phyloP scores from a whole-genome alignment of 2,888 invertebrate genomes.

The Drosophila atripex region DNA sequence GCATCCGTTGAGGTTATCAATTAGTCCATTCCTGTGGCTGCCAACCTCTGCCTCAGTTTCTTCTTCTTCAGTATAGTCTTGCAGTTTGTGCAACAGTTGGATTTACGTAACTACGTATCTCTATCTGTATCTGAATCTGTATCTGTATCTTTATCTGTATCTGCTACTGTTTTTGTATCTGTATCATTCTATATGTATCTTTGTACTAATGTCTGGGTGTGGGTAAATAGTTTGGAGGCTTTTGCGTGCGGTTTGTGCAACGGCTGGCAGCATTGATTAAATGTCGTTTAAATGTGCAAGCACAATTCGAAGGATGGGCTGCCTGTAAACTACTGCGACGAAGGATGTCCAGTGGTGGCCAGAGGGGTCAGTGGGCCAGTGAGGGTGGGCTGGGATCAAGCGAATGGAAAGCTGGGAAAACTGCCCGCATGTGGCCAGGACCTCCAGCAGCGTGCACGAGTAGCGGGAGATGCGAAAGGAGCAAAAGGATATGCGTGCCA shows the following conservation, averaged over 20 bases:
- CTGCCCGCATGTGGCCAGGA: constrained; percentile 54
- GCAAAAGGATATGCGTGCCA: constrained; percentile 1
- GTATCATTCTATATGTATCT: constrained; percentile 12
- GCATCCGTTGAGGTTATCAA: constrained; percentile 28
- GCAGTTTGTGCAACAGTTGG: constrained; percentile 35
- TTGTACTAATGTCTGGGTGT: constrained; percentile 24
- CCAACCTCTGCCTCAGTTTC: not conserved
- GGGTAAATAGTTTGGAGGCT: constrained; percentile 56
- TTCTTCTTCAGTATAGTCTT: not conserved
- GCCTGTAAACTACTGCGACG: not conserved
- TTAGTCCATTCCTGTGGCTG: constrained; percentile 30
- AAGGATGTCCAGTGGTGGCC: not conserved
- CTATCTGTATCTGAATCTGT: constrained; percentile 5
- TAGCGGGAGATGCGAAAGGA: not conserved
- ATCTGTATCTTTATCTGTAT: not conserved
- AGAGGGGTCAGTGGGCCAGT: not conserved
- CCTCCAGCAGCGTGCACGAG: constrained; percentile 19
- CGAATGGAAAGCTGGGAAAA: not conserved
- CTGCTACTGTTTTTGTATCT: not conserved
- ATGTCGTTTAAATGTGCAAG: constrained; percentile 69
- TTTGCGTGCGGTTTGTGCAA: constrained; percentile 51
- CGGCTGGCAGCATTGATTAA: constrained; percentile 64
- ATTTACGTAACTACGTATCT: no score
- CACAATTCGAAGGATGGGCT: constrained; percentile 53
- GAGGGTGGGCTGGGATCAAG: no score